Evolutionary conservation across 2,797 vertebrate species (phyloP).

Genomic region (Scarus forsteni): DNA sequence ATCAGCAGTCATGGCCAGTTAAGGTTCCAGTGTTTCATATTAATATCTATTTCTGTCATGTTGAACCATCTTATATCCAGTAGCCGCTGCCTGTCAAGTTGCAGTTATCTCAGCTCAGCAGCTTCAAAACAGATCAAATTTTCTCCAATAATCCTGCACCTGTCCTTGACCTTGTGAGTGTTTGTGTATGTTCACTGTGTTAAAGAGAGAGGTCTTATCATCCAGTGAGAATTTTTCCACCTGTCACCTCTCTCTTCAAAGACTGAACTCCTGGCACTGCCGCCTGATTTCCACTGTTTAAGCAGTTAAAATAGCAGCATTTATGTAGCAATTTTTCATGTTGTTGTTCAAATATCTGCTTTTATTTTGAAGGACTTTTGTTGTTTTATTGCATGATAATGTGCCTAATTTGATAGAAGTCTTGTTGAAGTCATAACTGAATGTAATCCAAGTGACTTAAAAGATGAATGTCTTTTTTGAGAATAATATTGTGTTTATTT

Average conservation of each 20-base stretch:
- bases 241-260: conserved; percentile 80
- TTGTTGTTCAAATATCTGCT: conserved; percentile 14
- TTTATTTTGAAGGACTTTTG: background rate
- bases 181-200: conserved; percentile 54
- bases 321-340: conserved; percentile 55
- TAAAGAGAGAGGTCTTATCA: conserved; percentile 71
- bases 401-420: conserved; percentile 1
- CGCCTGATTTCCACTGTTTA: conserved; percentile 46
- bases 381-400: conserved; percentile 8
- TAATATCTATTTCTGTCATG: background rate
- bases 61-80: no score
- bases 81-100: background rate
- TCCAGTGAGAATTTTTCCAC: conserved; percentile 88
- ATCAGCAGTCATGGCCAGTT: background rate
- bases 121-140: conserved; percentile 32
- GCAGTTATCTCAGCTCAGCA: conserved; percentile 4
- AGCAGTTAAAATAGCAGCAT: conserved; percentile 53
- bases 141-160: conserved; percentile 29
- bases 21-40: background rate
- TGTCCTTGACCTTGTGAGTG: conserved; percentile 80
- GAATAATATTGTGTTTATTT: conserved; percentile 22
- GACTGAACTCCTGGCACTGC: conserved; percentile 40
- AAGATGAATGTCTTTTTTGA: background rate
- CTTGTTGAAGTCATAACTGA: conserved; percentile 30
- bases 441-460: conserved; percentile 39